Evolutionary conservation across 92 coral and sea anemone genomes (phyloP), one percentile per base, ranked within the genome.

Genomic region (Zoanthus gigantus): DNA sequence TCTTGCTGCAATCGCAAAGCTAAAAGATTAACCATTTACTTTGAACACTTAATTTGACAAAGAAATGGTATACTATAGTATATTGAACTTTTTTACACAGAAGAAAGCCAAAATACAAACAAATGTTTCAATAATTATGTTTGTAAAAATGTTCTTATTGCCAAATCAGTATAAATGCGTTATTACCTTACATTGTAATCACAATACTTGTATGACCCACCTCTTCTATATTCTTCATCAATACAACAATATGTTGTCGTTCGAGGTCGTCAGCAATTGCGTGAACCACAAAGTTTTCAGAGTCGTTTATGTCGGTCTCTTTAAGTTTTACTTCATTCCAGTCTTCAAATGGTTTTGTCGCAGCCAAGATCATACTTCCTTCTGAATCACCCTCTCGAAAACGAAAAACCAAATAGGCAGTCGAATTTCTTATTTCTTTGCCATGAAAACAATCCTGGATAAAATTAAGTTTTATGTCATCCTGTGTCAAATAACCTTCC

Each of bases 291-390:
- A 87, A 31, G 9, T 78, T 65, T 18, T 65, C 74, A 66, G 66
- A 6, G 17, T 45, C 42, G 45, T 34, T 66, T 7, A 56, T 68
- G 66, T 83, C 60, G 23, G 54, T 46, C 32, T 78, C 77, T 13
- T 88, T 85, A 34, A 87, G 16, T 10, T 76, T 86, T 44, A 92
- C 11, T 34, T 91, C 77, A 12, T 85, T 76, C 96, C 98, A 95
- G 69, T 75, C 73, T 42, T 82, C 82, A 88, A 92, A 95, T 12
- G 99, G 99, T 30, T 93, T 86, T 32, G 79, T 73, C 61, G 97
- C 94, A 66, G 90, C 81, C 29, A 95, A 91, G 52, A 92, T 82
- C 42, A 92, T 46, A 30, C 86, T 88, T 82, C 65, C 88, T 14
- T 84, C 77, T 11, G 83, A 67, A 42, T 74, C 54, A 50, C 63